Conservation (phyloP, 2,797 vertebrate genomes). For the Phylloscopus collybita region DNA sequence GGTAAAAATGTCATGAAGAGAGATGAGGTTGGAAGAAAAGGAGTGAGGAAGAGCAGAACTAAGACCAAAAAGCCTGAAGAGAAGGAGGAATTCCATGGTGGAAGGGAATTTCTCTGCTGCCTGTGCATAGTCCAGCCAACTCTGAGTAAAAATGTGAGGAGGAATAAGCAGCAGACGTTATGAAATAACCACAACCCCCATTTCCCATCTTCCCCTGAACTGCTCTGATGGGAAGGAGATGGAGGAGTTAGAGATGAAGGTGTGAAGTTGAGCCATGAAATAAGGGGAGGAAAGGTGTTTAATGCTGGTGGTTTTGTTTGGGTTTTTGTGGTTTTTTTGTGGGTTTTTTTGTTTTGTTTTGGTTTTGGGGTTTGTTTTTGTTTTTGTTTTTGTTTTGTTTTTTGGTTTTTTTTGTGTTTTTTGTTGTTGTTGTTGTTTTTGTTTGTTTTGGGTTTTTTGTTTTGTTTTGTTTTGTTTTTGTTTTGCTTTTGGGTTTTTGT, state of each 20-base stretch:
- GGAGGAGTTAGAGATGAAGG: background rate
- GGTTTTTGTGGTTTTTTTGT: no score
- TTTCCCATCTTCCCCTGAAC: background rate
- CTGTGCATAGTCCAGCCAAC: background rate
- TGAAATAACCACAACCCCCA: rapidly evolving
- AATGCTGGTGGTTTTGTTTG: background rate
- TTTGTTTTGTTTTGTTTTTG: no score
- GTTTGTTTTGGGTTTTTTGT: no score
- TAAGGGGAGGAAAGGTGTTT: background rate
- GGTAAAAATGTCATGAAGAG: background rate
- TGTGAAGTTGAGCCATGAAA: background rate
- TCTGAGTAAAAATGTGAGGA: background rate
- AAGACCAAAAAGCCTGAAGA: background rate
- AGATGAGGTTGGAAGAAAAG: background rate
- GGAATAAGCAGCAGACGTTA: background rate
- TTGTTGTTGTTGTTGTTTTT: no score
- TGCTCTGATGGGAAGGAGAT: rapidly evolving
- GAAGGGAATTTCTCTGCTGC: background rate
- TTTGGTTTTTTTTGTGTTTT: no score
- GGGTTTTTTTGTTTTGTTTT: no score
- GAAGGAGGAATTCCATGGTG: background rate
- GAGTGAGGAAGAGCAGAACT: background rate
- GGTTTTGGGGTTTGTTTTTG: no score
- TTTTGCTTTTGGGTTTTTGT: no score
- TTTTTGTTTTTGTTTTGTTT: no score